Evolutionary conservation across 2,113 vertebrate species (phyloP).

Genomic region (Vidua chalybeata): DNA sequence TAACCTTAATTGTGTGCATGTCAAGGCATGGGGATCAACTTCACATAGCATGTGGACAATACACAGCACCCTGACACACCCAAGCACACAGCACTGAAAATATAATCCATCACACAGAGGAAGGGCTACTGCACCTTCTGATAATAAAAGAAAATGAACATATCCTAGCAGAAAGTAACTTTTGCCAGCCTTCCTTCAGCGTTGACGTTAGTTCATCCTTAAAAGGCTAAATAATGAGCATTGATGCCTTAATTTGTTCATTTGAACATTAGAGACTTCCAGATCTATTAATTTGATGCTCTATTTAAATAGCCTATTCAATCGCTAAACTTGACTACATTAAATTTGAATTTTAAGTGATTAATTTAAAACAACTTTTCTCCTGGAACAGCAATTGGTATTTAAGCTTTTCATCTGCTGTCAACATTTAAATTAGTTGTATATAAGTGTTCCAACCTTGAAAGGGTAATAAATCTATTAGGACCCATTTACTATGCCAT

Average conservation of each 20-base stretch:
- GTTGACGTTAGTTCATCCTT: slow-evolving; percentile 56
- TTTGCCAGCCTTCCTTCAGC: slow-evolving; percentile 3
- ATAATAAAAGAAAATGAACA: slow-evolving; percentile 14
- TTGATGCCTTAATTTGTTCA: slow-evolving; percentile 64
- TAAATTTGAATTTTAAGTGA: slow-evolving; percentile 64
- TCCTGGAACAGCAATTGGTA: slow-evolving; percentile 20
- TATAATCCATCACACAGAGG: not conserved
- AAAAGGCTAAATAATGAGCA: slow-evolving; percentile 67
- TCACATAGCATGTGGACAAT: not conserved
- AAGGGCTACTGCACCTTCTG: not conserved
- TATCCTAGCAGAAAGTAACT: not conserved
- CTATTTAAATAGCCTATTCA: slow-evolving; percentile 47
- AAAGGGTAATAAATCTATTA: slow-evolving; percentile 77
- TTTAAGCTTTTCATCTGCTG: slow-evolving; percentile 38
- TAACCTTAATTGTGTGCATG: not conserved
- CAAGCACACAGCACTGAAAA: not conserved
- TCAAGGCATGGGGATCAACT: not conserved
- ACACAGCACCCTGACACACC: not conserved
- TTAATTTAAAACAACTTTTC: slow-evolving; percentile 50
- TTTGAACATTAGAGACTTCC: slow-evolving; percentile 47
- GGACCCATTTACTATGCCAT: slow-evolving; percentile 64
- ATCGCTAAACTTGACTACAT: slow-evolving; percentile 52
- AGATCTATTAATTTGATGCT: slow-evolving; percentile 61
- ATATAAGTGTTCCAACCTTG: slow-evolving; percentile 48
- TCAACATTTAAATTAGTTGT: slow-evolving; percentile 66